Base-by-base conservation (phyloP, 2,797 vertebrate genomes). In the Sparus aurata region DNA sequence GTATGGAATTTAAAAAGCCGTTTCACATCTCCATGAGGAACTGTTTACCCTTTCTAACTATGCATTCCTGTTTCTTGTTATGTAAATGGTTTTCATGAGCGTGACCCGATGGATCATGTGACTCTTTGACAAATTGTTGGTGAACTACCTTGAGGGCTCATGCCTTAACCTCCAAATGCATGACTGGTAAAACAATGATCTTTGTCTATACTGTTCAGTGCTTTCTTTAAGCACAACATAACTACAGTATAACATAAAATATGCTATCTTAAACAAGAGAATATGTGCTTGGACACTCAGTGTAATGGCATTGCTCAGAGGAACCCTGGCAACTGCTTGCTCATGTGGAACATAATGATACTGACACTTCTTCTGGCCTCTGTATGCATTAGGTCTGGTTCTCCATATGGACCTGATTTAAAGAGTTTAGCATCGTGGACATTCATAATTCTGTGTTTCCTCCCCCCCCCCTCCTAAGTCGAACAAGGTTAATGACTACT, bases 51-150 rank as follows among this genome's bases (percentile, higher is more conserved):
- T 81, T 81, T 83, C 73, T 77, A 86, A 83, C 82, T 61, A 75
- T 77, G 71, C 79, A 86, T 43, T 67, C 65, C 79, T 80, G 87
- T 69, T 92, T 87, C 80, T 90, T 84, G 80, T 92, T 91, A 89
- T 91, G 85, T 77, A 80, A 91, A 93, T 91, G 64, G 85, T 87
- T 84, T 67, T 85, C 75, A 73, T 63, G 77, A 88, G 73, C 66
- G 45, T 77, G 90, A 79, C 84, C 77, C 68, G 79, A 78, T 80
- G 82, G 82, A 85, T 86, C 79, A 83, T 69, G 71, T 83, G 85
- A 87, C 82, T 75, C 53, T 57, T 61, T 63, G 69, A 85, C 76
- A 87, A 87, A 81, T 77, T 82, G 78, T 65, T 80, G 70, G 63
- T 65, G 22, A 82, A 85, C 70, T 50, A 69, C 69, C 63, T 74